Conservation (phyloP, 2,113 vertebrate species). For the Chascanopsetta lugubris region DNA sequence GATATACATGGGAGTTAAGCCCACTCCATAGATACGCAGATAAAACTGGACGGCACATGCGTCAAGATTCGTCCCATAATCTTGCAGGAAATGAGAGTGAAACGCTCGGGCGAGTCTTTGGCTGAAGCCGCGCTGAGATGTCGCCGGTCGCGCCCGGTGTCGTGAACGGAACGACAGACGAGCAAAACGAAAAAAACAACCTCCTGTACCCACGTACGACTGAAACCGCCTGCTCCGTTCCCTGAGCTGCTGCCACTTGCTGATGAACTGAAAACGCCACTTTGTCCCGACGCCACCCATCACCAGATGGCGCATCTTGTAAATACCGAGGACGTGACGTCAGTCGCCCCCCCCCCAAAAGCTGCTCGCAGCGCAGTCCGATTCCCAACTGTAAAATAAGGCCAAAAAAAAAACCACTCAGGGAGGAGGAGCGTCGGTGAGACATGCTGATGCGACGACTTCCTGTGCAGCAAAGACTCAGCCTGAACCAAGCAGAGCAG, state of each 20-base stretch:
- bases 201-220: conserved; percentile 25
- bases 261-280: conserved; percentile 30
- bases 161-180: conserved; percentile 48
- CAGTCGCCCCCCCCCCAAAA: conserved; percentile 8
- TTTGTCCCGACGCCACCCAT: conserved; percentile 14
- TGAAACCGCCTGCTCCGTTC: conserved; percentile 59
- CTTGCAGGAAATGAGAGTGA: conserved; percentile 43
- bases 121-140: conserved; percentile 75
- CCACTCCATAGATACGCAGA: conserved; percentile 64
- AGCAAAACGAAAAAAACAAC: conserved; percentile 50
- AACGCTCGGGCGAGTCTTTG: conserved; percentile 73
- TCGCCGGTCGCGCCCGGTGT: conserved; percentile 59
- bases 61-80: conserved; percentile 55
- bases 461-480: conserved; percentile 13
- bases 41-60: conserved; percentile 72
- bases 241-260: conserved; percentile 75
- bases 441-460: conserved; percentile 32
- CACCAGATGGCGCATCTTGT: conserved; percentile 26
- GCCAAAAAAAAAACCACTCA: conserved; percentile 58
- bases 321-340: conserved; percentile 23
- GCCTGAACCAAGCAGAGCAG: conserved; percentile 7
- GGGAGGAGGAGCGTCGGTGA: conserved; percentile 43
- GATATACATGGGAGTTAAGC: conserved; percentile 67
- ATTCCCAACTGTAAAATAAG: conserved; percentile 68
- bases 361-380: conserved; percentile 48